phyloP scores from a whole-genome alignment of 2,113 vertebrate genomes.

The Campylomormyrus numenius region DNA sequence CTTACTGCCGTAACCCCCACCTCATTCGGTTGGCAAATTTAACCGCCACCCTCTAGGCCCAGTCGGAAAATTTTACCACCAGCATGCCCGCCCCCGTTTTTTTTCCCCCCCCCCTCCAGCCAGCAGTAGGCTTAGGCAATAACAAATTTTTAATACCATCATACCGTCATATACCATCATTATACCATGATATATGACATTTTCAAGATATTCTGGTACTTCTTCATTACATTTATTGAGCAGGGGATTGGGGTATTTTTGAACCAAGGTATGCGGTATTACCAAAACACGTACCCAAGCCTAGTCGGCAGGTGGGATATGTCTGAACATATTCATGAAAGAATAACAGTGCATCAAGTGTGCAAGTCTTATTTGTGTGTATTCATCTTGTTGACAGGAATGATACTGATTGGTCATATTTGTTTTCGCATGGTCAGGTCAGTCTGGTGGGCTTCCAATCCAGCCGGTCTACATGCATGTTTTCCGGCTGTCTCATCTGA shows the following conservation, averaged over 20 bases:
- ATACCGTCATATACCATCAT: not conserved
- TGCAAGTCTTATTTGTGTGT: constrained; percentile 4
- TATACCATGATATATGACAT: not conserved
- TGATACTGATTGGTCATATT: not conserved
- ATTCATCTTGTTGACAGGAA: not conserved
- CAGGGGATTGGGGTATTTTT: not conserved
- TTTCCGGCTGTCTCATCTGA: not conserved
- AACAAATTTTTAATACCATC: not conserved
- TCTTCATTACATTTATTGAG: not conserved
- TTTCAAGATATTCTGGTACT: not conserved
- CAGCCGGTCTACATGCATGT: not conserved
- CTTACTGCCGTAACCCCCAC: not conserved
- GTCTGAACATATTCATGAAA: not conserved
- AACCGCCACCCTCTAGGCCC: not conserved
- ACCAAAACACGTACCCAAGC: not conserved
- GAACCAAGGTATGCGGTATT: not conserved
- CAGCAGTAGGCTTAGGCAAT: not conserved
- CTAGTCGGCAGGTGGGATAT: not conserved
- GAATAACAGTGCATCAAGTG: not conserved
- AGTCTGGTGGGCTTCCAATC: not conserved
- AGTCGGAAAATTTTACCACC: not conserved
- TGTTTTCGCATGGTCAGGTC: not conserved
- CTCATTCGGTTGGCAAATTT: not conserved
- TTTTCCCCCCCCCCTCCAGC: not conserved
- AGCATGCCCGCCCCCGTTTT: not conserved